These are phyloP conservation scores for Aporrectodea caliginosa DNA, from an alignment of 1,140 invertebrate genomes.

Conservation along the genomic window DNA sequence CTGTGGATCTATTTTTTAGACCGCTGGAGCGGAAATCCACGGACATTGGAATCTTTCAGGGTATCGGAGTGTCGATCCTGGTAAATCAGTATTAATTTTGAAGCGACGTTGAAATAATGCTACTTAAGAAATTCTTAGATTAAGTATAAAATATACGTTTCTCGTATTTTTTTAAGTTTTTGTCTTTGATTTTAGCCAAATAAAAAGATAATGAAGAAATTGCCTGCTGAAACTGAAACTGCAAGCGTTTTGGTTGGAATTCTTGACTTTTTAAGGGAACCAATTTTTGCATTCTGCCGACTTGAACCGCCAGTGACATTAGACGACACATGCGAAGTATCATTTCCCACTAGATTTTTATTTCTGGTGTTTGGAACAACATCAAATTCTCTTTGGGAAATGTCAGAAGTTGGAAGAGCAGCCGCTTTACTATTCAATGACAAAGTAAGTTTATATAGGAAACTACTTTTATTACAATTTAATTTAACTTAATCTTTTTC, in stretches of 20 bases:
- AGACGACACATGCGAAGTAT: constrained; percentile 51
- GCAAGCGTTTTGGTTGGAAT: constrained; percentile 52
- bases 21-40: no score
- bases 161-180: no score
- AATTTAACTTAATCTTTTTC: no score
- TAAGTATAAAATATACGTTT: no score
- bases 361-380: constrained; percentile 78
- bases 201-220: constrained; percentile 47
- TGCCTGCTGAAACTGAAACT: constrained; percentile 50
- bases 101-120: no score
- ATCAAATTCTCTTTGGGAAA: constrained; percentile 67
- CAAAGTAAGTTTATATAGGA: no score
- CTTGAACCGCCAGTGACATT: constrained; percentile 41
- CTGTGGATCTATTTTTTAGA: no score
- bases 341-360: constrained; percentile 45
- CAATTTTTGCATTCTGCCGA: constrained; percentile 47
- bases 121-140: no score
- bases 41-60: no score
- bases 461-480: no score
- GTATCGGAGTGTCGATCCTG: no score
- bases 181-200: constrained; percentile 31
- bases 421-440: constrained; percentile 50
- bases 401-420: constrained; percentile 47
- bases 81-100: no score
- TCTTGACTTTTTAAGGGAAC: constrained; percentile 42